Evolutionary conservation across 2,888 invertebrate genomes (phyloP), one percentile per base, ranked within the genome.

Genomic region (Ernsta delagoae): DNA sequence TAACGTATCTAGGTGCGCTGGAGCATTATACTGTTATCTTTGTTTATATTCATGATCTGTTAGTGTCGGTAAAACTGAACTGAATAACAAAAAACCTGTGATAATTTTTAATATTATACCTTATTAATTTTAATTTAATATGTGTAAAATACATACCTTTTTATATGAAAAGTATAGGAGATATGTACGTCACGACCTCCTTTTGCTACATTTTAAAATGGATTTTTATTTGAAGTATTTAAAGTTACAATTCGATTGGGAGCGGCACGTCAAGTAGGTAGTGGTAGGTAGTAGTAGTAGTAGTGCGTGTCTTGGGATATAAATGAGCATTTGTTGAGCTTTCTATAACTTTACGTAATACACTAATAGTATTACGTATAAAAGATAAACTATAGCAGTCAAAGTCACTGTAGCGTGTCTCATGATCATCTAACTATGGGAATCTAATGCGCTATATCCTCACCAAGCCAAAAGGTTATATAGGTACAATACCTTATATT

Each of bases 241-340:
- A 12, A 48, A 50, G 16, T 50, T 16, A 50, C 50, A 16, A 24
- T 16, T 16, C 9, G 24, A 24, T 24, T 24, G 1, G 16, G 48
- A 50, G 16, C 24, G 24, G 50, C 50, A 50, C n/a, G 24, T 24
- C 24, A 24, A 24, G 50, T 50, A 50, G 16, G 16, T 8, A n/a
- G n/a, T n/a, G n/a, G n/a, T n/a, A n/a, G n/a, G n/a, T n/a, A n/a
- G n/a, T n/a, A n/a, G n/a, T n/a, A n/a, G n/a, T n/a, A n/a, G 34
- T 31, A 56, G 54, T 56, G 54, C 54, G 54, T 56, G 54, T 56
- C 16, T 34, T 34, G 54, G 54, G 54, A 56, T 34, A 56, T 56
- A 56, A 39, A 50, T 12, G 4, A 61, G 31, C n/a, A 56, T 36
- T 48, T 45, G n/a, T 60, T 60, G 45, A 43, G 43, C 12, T 48